These are phyloP conservation scores for Lophura nycthemera DNA, from an alignment of 2,113 vertebrate genomes.

Conservation along the genomic window DNA sequence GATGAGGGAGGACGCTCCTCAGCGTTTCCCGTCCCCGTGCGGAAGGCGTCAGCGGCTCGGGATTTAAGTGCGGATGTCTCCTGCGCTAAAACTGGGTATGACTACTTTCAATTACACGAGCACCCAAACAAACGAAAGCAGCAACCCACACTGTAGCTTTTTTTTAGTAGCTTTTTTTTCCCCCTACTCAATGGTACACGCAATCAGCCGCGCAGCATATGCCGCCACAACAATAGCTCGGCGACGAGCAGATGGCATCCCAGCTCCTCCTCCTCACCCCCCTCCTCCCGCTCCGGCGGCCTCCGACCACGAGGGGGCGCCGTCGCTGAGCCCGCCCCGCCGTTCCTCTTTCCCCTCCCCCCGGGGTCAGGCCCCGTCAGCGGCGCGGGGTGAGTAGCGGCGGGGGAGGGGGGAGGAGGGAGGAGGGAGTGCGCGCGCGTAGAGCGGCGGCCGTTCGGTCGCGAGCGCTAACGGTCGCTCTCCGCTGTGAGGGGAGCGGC, in stretches of 20 bases:
- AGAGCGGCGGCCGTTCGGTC: rapidly evolving
- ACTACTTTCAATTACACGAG: neutral
- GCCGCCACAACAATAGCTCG: slow-evolving; percentile 47
- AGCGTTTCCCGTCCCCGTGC: neutral
- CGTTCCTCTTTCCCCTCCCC: no score
- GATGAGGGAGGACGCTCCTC: neutral
- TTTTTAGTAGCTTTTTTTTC: neutral
- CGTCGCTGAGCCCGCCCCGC: neutral
- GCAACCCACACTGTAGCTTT: neutral
- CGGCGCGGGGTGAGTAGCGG: neutral
- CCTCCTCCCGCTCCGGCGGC: neutral
- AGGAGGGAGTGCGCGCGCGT: rapidly evolving
- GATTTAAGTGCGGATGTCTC: neutral
- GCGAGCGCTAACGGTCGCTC: rapidly evolving
- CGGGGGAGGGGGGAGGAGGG: rapidly evolving
- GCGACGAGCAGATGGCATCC: slow-evolving; percentile 36
- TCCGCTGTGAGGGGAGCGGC: rapidly evolving
- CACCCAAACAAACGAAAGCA: neutral
- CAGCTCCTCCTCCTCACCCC: no score
- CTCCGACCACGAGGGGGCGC: neutral
- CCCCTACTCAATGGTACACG: slow-evolving; percentile 23
- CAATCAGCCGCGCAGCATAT: neutral
- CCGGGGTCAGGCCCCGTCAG: rapidly evolving
- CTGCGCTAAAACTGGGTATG: neutral
- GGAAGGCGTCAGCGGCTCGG: neutral